Evolutionary conservation across 2,797 vertebrate genomes (phyloP).

Genomic region (Capromys pilorides): DNA sequence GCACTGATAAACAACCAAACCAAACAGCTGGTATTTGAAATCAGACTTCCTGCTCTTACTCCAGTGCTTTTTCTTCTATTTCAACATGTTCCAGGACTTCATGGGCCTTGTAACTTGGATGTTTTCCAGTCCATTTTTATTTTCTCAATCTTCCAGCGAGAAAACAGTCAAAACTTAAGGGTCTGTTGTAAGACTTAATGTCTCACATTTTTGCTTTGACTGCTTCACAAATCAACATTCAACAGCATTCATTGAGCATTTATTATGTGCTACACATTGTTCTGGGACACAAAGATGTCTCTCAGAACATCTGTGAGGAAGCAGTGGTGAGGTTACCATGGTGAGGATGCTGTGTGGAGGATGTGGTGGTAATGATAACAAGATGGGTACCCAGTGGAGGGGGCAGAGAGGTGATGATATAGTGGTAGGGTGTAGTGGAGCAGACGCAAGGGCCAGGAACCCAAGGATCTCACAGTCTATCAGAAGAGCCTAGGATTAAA

Average conservation of each 20-base stretch:
- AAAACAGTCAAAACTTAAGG: conserved; percentile 51
- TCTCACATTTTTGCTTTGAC: conserved; percentile 56
- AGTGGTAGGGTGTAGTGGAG: too few relatives aligned
- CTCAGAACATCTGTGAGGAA: neutral
- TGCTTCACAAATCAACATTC: conserved; percentile 39
- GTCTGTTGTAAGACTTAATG: conserved; percentile 56
- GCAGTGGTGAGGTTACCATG: neutral
- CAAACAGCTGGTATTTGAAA: conserved; percentile 74
- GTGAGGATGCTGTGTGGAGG: neutral
- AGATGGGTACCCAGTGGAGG: neutral
- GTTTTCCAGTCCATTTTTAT: conserved; percentile 59
- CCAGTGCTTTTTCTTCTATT: conserved; percentile 71
- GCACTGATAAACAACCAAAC: conserved; percentile 31
- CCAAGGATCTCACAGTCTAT: neutral
- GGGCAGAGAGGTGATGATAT: neutral
- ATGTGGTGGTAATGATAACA: too few relatives aligned
- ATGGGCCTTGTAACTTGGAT: conserved; percentile 45
- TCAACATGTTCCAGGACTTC: conserved; percentile 65
- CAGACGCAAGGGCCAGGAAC: neutral
- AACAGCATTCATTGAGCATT: conserved; percentile 31
- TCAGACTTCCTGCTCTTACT: conserved; percentile 68
- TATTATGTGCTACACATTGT: neutral
- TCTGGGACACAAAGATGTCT: neutral
- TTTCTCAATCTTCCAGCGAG: conserved; percentile 47
- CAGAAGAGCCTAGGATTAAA: neutral